A percentile compares a stretch with the other conserved stretches of the same genome.
Evolutionary conservation across 2,888 invertebrate genomes (phyloP).

Genomic region (Ophonus ardosiacus): DNA sequence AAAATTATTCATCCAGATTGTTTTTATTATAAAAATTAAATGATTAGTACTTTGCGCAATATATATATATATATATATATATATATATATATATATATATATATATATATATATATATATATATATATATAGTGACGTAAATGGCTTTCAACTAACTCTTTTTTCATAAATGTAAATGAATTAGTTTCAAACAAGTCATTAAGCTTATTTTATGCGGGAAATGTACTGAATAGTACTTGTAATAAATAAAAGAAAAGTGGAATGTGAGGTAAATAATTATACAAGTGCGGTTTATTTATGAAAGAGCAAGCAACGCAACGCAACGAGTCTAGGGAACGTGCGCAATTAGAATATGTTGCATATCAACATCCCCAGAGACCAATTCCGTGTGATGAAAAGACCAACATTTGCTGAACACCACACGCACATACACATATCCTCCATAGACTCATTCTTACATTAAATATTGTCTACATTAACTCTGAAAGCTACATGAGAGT

Average conservation of each 20-base stretch:
- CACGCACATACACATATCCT: neutral
- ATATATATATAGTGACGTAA: neutral
- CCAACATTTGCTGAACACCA: neutral
- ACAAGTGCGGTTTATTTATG: constrained; percentile 7
- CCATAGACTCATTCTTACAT: neutral
- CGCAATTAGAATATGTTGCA: constrained; percentile 33
- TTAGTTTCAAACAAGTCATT: neutral
- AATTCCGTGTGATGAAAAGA: constrained; percentile 33
- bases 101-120: too few relatives aligned
- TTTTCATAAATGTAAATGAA: neutral
- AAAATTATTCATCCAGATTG: too few relatives aligned
- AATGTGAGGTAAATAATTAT: constrained; percentile 7
- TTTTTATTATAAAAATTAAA: too few relatives aligned
- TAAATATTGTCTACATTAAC: neutral
- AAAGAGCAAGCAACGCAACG: neutral
- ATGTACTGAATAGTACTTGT: constrained; percentile 4
- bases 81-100: too few relatives aligned
- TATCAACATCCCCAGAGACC: neutral
- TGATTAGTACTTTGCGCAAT: too few relatives aligned
- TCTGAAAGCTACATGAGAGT: neutral
- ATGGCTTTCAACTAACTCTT: neutral
- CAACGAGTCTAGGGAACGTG: neutral
- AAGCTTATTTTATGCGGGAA: neutral
- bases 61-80: too few relatives aligned
- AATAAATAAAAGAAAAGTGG: constrained; percentile 32